Conservation (phyloP, 2,888 invertebrate species). For the Carcina quercana region DNA sequence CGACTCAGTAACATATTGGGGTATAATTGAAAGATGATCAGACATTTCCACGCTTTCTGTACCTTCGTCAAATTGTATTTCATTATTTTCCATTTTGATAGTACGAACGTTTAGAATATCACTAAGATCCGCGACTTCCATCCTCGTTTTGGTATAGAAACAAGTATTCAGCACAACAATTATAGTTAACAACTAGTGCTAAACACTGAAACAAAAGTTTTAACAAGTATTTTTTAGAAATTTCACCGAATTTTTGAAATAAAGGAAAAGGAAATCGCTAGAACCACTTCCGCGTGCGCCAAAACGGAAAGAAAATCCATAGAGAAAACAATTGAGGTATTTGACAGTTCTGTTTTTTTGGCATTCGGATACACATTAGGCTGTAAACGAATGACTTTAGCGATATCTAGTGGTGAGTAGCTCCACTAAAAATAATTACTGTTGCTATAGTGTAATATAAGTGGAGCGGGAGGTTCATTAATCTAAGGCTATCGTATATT, state of each 20-base stretch:
- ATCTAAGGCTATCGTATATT: too few relatives aligned
- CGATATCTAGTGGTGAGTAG: too few relatives aligned
- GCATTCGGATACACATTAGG: slow-evolving; percentile 4
- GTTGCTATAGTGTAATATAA: too few relatives aligned
- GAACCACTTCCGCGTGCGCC: slow-evolving; percentile 65
- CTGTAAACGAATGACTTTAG: too few relatives aligned
- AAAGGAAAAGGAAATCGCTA: slow-evolving; percentile 54
- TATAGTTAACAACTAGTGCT: neutral
- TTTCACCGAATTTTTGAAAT: slow-evolving; percentile 49
- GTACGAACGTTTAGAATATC: slow-evolving; percentile 54
- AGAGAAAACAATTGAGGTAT: slow-evolving; percentile 20
- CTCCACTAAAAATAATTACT: too few relatives aligned
- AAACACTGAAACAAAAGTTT: slow-evolving; percentile 22
- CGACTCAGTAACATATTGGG: slow-evolving; percentile 63
- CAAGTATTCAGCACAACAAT: neutral
- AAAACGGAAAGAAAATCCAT: slow-evolving; percentile 34
- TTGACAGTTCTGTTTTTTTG: slow-evolving; percentile 6
- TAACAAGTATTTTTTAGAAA: slow-evolving; percentile 19
- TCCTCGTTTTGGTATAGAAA: slow-evolving; percentile 18
- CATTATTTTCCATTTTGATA: slow-evolving; percentile 61
- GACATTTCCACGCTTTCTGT: slow-evolving; percentile 33
- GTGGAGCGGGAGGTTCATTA: too few relatives aligned
- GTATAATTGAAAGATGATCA: slow-evolving; percentile 53
- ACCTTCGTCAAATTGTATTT: slow-evolving; percentile 41
- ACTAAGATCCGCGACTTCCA: slow-evolving; percentile 61